Evolutionary conservation across 2,797 vertebrate species (phyloP).

Genomic region (Scolopax bukidnonensis): DNA sequence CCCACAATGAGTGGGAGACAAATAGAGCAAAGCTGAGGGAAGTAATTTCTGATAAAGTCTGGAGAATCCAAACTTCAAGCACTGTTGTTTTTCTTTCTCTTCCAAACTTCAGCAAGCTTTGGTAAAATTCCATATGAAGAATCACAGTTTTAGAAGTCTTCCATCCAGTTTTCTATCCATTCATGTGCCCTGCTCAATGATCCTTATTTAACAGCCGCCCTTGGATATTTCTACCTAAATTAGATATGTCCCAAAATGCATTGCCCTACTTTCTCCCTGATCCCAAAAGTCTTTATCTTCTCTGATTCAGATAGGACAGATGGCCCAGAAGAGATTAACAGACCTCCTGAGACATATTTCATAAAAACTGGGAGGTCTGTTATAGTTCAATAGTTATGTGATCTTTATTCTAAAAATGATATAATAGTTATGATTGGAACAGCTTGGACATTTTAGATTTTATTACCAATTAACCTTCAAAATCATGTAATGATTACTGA

Average conservation of each 20-base stretch:
- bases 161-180: background rate
- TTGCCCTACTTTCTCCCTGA: background rate
- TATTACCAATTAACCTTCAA: slow-evolving; percentile 69
- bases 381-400: slow-evolving; percentile 57
- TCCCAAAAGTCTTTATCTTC: slow-evolving; percentile 25
- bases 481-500: slow-evolving; percentile 52
- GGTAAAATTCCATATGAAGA: background rate
- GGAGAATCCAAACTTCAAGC: background rate
- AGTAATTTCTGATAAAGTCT: background rate
- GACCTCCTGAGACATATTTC: slow-evolving; percentile 47
- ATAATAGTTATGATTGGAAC: slow-evolving; percentile 46
- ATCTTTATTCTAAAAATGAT: slow-evolving; percentile 66
- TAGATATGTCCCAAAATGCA: slow-evolving; percentile 31
- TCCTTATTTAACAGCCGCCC: slow-evolving; percentile 6
- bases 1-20: accelerated
- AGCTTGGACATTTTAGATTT: slow-evolving; percentile 65
- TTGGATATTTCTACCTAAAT: background rate
- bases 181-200: slow-evolving; percentile 20
- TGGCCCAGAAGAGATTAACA: slow-evolving; percentile 61
- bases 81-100: background rate
- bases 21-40: background rate
- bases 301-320: slow-evolving; percentile 35
- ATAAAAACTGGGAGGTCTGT: slow-evolving; percentile 48
- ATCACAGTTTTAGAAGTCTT: background rate
- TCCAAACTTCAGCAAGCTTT: background rate